Percentiles rank a stretch among this genome's conserved stretches.
phyloP scores from a whole-genome alignment of 1,140 invertebrate species.

The Belonocnema kinseyi region DNA sequence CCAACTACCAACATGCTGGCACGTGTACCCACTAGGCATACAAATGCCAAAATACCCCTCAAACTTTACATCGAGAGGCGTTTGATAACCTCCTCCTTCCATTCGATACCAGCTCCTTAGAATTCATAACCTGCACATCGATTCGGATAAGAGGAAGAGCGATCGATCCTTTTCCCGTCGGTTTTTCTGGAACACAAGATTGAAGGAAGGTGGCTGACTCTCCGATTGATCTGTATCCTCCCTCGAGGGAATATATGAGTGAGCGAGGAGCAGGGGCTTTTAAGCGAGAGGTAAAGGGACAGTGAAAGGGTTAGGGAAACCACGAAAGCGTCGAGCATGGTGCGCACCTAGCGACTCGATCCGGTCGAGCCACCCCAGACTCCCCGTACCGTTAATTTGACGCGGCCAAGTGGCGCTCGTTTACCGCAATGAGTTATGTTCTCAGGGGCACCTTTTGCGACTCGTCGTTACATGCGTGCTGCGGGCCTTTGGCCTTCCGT shows the following conservation, averaged over 20 bases:
- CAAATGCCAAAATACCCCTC: neutral
- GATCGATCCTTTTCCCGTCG: neutral
- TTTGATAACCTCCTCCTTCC: neutral
- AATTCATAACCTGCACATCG: slow-evolving; percentile 6
- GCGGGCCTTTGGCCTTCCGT: slow-evolving; percentile 50
- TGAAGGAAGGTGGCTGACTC: neutral
- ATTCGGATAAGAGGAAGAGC: slow-evolving; percentile 1
- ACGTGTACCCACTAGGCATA: neutral
- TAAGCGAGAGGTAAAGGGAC: neutral
- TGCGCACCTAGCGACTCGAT: slow-evolving; percentile 55
- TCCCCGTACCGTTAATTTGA: slow-evolving; percentile 69
- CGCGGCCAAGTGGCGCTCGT: slow-evolving; percentile 65
- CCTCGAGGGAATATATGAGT: neutral
- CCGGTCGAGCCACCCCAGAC: slow-evolving; percentile 53
- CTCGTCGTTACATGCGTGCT: slow-evolving; percentile 57
- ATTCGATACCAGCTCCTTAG: neutral
- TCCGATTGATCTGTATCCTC: no score
- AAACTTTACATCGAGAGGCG: neutral
- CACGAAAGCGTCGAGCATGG: slow-evolving; percentile 43
- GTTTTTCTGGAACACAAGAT: neutral
- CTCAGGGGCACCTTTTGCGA: slow-evolving; percentile 65
- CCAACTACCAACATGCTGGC: neutral
- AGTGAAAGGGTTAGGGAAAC: slow-evolving; percentile 28
- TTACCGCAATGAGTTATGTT: slow-evolving; percentile 71
- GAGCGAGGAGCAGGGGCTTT: no score